Percentiles rank a stretch among this genome's conserved stretches.
Evolutionary conservation across 2,113 vertebrate genomes (phyloP).

Genomic region (Numenius arquata): DNA sequence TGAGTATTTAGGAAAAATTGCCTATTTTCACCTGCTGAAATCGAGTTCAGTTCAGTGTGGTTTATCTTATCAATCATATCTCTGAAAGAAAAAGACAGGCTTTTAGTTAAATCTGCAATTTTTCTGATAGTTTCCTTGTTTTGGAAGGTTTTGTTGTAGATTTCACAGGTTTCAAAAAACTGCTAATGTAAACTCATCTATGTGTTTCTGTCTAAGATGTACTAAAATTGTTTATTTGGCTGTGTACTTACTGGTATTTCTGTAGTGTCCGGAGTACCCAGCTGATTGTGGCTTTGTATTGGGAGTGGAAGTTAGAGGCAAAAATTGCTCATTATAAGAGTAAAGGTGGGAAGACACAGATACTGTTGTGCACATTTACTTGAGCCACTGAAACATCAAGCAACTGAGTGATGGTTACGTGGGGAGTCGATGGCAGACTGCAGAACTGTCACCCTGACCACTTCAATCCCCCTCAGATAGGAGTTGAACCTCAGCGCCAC

Average conservation of each 20-base stretch:
- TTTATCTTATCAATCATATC: neutral
- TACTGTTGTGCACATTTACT: neutral
- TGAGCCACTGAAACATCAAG: neutral
- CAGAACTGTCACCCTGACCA: neutral
- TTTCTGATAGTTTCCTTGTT: neutral
- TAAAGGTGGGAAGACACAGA: neutral
- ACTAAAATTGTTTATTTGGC: neutral
- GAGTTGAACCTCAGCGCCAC: neutral
- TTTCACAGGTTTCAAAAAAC: neutral
- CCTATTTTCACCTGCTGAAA: neutral
- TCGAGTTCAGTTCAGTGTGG: neutral
- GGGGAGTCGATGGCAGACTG: neutral
- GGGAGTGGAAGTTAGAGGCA: neutral
- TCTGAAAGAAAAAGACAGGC: neutral
- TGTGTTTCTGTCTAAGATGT: neutral
- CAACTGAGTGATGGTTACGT: neutral
- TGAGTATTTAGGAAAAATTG: neutral
- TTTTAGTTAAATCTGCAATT: neutral
- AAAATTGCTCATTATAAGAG: neutral
- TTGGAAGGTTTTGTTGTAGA: neutral
- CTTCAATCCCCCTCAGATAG: neutral
- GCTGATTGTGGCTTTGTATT: neutral
- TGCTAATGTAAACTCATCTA: neutral
- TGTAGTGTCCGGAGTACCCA: neutral
- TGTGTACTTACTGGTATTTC: neutral